Evolutionary conservation across 2,888 invertebrate genomes (phyloP), one percentile per base, ranked within the genome.

Genomic region (Arge pagana): DNA sequence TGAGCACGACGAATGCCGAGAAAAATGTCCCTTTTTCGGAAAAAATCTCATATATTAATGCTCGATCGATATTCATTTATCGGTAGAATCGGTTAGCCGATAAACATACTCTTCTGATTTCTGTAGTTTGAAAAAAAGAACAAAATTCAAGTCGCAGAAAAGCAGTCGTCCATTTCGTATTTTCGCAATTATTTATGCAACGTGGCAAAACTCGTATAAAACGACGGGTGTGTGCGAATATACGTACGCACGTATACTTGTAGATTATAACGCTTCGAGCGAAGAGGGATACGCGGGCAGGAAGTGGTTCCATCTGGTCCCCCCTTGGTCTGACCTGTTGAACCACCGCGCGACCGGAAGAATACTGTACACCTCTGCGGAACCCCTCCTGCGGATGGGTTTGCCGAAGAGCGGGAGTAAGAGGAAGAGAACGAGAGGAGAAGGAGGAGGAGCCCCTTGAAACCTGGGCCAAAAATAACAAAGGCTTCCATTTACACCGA

Each of bases 331-430:
- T 75, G 76, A 76, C 76, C 76, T 76, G 76, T 74, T 76, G 76
- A 74, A 74, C 76, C 74, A 74, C 72, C 75, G 75, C 74, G 69
- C 71, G 71, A 73, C 74, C 76, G 75, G 76, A 76, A 73, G 74
- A 69, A 68, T 67, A 70, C 67, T 61, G 62, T 63, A 68, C 70
- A 67, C 64, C 67, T 66, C 68, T n/a, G n/a, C 67, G 66, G 65
- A 64, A 58, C 50, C 62, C 49, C 52, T 45, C 49, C 24, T 52
- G 43, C 41, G 42, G 26, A 37, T 36, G 28, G 30, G 48, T 39
- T 66, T 62, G 56, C 64, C 61, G 45, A 50, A 19, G 31, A 33
- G 43, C 19, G 33, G 40, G 23, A 28, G 36, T 26, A 23, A 21
- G 48, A 13, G 33, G 37, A 41, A 21, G 35, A 30, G 48, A 28